Percentiles rank a stretch among this genome's conserved stretches.
phyloP scores from a whole-genome alignment of 2,888 invertebrate genomes.

The Agriopis leucophaearia region DNA sequence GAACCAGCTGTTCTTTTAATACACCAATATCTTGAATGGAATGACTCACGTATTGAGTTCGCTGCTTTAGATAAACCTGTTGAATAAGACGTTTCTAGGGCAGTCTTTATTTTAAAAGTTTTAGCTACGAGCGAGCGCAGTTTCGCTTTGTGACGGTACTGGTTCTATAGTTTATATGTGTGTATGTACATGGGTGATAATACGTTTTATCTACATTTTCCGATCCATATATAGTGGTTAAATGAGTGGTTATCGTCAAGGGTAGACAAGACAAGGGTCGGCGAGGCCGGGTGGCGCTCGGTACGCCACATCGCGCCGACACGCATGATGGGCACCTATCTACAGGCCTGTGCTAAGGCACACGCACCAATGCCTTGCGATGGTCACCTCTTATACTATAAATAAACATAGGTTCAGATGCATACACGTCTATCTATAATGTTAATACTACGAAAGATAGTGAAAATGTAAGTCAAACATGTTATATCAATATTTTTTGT shows the following conservation, averaged over 20 bases:
- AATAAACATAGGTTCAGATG: constrained; percentile 60
- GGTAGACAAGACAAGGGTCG: constrained; percentile 38
- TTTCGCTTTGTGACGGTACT: background rate
- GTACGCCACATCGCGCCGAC: constrained; percentile 57
- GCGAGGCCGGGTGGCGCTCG: constrained; percentile 30
- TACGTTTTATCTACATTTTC: constrained; percentile 30
- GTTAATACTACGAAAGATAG: background rate
- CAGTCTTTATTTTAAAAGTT: constrained; percentile 13
- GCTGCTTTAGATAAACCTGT: constrained; percentile 19
- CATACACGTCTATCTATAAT: constrained; percentile 13
- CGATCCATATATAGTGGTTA: constrained; percentile 29
- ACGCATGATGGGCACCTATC: constrained; percentile 66
- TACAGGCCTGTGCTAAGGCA: constrained; percentile 58
- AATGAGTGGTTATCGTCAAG: constrained; percentile 38
- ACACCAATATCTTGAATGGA: constrained; percentile 23
- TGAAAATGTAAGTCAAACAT: background rate
- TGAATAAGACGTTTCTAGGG: constrained; percentile 20
- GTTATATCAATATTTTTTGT: no score
- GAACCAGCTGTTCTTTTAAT: constrained; percentile 34
- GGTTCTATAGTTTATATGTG: background rate
- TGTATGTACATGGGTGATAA: constrained; percentile 1
- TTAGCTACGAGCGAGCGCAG: constrained; percentile 8
- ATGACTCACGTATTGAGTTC: constrained; percentile 28
- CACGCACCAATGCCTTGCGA: constrained; percentile 73
- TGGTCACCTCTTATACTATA: constrained; percentile 65